phyloP scores from a whole-genome alignment of 2,888 invertebrate species.

The Parasteatoda lunata region DNA sequence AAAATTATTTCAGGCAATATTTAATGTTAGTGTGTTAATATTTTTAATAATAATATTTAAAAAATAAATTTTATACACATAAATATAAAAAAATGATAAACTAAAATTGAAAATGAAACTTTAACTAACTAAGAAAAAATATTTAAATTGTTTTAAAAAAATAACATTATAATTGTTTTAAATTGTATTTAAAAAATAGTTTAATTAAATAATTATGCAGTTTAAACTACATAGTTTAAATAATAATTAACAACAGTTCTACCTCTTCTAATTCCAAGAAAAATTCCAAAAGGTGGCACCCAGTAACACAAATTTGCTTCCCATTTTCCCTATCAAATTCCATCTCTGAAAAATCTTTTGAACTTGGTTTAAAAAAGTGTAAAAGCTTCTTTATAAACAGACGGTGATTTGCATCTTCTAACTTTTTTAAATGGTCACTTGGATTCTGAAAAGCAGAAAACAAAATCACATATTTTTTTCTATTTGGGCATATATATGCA shows the following conservation, averaged over 20 bases:
- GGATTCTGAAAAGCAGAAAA: slow-evolving; percentile 73
- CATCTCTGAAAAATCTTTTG: slow-evolving; percentile 88
- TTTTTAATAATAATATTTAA: not conserved
- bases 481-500: too few species aligned
- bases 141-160: not conserved
- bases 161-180: not conserved
- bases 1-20: not conserved
- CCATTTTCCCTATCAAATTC: slow-evolving; percentile 80
- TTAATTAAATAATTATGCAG: too few species aligned
- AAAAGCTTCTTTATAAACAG: slow-evolving; percentile 85
- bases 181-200: too few species aligned
- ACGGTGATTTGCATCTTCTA: slow-evolving; percentile 81
- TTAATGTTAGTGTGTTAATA: not conserved
- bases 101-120: too few species aligned
- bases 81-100: too few species aligned
- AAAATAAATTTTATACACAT: too few species aligned
- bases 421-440: slow-evolving; percentile 76
- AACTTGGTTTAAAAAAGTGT: slow-evolving; percentile 89
- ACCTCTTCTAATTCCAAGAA: slow-evolving; percentile 82
- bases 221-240: not conserved
- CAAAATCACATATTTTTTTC: not conserved
- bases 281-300: slow-evolving; percentile 83
- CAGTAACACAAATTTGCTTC: slow-evolving; percentile 75
- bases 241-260: slow-evolving; percentile 67
- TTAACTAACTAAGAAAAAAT: not conserved